phyloP scores from a whole-genome alignment of 1,140 invertebrate species.

The Cydia pomonella region DNA sequence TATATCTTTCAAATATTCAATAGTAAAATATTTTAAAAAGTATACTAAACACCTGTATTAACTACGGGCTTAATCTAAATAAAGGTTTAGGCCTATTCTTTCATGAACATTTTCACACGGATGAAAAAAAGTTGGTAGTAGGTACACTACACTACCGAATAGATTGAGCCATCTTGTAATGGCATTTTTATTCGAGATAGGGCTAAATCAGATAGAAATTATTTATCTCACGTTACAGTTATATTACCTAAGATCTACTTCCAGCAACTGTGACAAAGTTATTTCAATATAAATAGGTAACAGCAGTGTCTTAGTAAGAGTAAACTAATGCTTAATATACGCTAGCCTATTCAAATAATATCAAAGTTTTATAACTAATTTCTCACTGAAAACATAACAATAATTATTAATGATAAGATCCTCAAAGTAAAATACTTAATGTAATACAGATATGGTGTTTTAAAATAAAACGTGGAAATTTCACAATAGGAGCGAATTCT shows the following conservation, averaged over 20 bases:
- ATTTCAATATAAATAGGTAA: slow-evolving; percentile 37
- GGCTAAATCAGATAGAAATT: neutral
- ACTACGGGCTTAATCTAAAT: slow-evolving; percentile 71
- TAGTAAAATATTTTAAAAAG: slow-evolving; percentile 61
- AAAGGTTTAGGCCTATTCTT: slow-evolving; percentile 73
- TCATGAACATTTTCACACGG: slow-evolving; percentile 40
- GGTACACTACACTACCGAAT: slow-evolving; percentile 24
- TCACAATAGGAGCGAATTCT: slow-evolving; percentile 15
- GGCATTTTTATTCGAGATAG: neutral
- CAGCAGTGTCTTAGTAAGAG: slow-evolving; percentile 39
- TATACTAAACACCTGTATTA: slow-evolving; percentile 68
- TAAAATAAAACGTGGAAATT: slow-evolving; percentile 26
- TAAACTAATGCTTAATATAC: slow-evolving; percentile 46
- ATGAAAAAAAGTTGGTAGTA: slow-evolving; percentile 11
- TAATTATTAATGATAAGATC: slow-evolving; percentile 39
- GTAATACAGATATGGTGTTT: slow-evolving; percentile 26
- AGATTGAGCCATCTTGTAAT: neutral
- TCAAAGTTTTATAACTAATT: slow-evolving; percentile 52
- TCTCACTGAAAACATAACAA: slow-evolving; percentile 61
- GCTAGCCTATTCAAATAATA: slow-evolving; percentile 54
- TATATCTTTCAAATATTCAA: slow-evolving; percentile 53
- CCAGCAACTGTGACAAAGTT: slow-evolving; percentile 30
- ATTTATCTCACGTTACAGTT: neutral
- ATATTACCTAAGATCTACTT: slow-evolving; percentile 9
- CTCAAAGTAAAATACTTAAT: slow-evolving; percentile 21